Evolutionary conservation across 2,888 invertebrate species (phyloP).

Genomic region (Diaphora mendica): DNA sequence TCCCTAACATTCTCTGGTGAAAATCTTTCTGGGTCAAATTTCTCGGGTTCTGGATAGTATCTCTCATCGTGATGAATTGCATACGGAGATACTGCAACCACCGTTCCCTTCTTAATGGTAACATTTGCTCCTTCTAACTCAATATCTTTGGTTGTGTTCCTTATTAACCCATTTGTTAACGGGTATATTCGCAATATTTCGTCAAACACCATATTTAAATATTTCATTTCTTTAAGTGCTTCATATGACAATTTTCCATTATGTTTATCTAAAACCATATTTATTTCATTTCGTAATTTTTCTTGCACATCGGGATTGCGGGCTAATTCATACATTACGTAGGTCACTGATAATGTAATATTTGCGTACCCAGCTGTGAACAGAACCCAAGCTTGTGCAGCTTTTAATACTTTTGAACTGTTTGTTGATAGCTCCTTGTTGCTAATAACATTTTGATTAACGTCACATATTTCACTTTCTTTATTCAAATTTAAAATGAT

Average conservation of each 20-base stretch:
- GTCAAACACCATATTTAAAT: slow-evolving; percentile 70
- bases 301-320: slow-evolving; percentile 68
- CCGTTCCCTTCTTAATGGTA: slow-evolving; percentile 64
- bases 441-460: slow-evolving; percentile 12
- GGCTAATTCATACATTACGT: slow-evolving; percentile 70
- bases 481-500: slow-evolving; percentile 43
- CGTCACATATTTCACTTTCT: slow-evolving; percentile 26
- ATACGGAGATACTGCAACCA: slow-evolving; percentile 66
- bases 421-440: slow-evolving; percentile 25
- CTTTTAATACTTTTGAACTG: slow-evolving; percentile 62
- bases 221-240: slow-evolving; percentile 69
- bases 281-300: slow-evolving; percentile 63
- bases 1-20: slow-evolving; percentile 61
- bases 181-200: slow-evolving; percentile 71
- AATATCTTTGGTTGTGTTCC: slow-evolving; percentile 63
- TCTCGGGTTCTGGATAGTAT: slow-evolving; percentile 76
- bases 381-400: slow-evolving; percentile 74
- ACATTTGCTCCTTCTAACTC: slow-evolving; percentile 67
- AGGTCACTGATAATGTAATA: slow-evolving; percentile 68
- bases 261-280: slow-evolving; percentile 58
- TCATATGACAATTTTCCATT: slow-evolving; percentile 70
- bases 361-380: slow-evolving; percentile 79
- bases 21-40: slow-evolving; percentile 82
- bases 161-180: slow-evolving; percentile 67
- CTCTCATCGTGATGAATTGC: slow-evolving; percentile 78